Percentiles rank a stretch among this genome's conserved stretches.
phyloP scores from a whole-genome alignment of 1,140 invertebrate species.

The Ridgeia piscesae region DNA sequence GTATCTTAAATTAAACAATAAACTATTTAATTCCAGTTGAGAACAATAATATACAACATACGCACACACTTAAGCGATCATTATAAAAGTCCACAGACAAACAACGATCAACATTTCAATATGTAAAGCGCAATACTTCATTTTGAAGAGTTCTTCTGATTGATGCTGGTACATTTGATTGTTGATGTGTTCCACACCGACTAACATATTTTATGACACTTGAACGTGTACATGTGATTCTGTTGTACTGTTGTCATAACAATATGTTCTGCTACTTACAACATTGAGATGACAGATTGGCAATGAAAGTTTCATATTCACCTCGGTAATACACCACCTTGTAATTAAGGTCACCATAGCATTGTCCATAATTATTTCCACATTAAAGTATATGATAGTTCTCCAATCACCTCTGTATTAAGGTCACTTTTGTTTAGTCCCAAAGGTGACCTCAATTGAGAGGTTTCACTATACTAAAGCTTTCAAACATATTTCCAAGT shows the following conservation, averaged over 20 bases:
- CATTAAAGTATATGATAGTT: no score
- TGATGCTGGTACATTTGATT: background rate
- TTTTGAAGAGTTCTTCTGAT: background rate
- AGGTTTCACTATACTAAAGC: background rate
- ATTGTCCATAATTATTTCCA: no score
- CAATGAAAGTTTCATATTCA: background rate
- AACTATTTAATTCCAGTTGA: no score
- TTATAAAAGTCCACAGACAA: background rate
- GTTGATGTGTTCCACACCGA: background rate
- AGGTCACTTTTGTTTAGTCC: no score
- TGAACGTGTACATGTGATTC: background rate
- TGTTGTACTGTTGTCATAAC: background rate
- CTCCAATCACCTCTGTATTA: no score
- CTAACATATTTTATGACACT: background rate
- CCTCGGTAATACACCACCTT: no score
- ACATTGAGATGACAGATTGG: background rate
- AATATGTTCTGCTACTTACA: background rate
- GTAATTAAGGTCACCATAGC: no score
- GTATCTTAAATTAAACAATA: no score
- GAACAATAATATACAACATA: no score
- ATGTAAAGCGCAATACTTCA: background rate
- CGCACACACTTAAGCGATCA: no score
- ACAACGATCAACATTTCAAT: background rate
- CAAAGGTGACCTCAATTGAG: no score
- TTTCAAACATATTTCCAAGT: background rate